Evolutionary conservation across 2,797 vertebrate species (phyloP).

Genomic region (Gastrophryne carolinensis): DNA sequence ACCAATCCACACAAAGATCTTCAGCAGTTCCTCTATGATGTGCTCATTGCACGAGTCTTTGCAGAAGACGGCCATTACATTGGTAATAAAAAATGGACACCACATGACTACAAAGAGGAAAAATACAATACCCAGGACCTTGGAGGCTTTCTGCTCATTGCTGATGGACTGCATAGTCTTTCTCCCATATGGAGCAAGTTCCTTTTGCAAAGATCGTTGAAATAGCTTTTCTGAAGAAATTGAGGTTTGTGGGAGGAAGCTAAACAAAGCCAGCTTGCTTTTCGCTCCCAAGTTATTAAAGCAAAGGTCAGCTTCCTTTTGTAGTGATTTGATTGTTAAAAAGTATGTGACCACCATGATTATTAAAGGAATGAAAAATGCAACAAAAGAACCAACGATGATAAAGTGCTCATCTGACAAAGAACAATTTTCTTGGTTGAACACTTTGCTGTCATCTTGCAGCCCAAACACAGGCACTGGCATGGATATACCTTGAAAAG

Average conservation of each 20-base stretch:
- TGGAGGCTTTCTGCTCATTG: constrained; percentile 96
- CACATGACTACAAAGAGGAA: constrained; percentile 97
- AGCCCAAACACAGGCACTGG: constrained; percentile 91
- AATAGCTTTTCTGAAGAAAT: constrained; percentile 87
- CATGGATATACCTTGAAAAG: constrained; percentile 87
- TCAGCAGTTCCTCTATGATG: constrained; percentile 81
- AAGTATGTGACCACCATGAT: constrained; percentile 97
- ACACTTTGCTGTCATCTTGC: constrained; percentile 87
- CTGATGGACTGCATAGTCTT: constrained; percentile 92
- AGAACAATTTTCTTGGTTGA: constrained; percentile 85
- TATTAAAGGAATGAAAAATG: constrained; percentile 91
- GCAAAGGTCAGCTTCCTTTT: constrained; percentile 86
- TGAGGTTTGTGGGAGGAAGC: constrained; percentile 85
- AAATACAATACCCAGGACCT: constrained; percentile 95
- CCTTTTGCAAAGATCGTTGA: constrained; percentile 81
- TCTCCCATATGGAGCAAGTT: constrained; percentile 69
- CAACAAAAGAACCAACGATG: constrained; percentile 88
- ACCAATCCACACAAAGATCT: constrained; percentile 95
- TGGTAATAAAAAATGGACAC: constrained; percentile 97
- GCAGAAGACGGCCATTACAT: constrained; percentile 87
- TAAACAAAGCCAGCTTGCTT: constrained; percentile 81
- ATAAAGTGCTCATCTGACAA: constrained; percentile 88
- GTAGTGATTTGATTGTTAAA: constrained; percentile 88
- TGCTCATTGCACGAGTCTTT: constrained; percentile 74
- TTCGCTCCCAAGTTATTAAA: constrained; percentile 82